phyloP scores from a whole-genome alignment of 2,113 vertebrate genomes.

The Oncorhynchus clarkii region DNA sequence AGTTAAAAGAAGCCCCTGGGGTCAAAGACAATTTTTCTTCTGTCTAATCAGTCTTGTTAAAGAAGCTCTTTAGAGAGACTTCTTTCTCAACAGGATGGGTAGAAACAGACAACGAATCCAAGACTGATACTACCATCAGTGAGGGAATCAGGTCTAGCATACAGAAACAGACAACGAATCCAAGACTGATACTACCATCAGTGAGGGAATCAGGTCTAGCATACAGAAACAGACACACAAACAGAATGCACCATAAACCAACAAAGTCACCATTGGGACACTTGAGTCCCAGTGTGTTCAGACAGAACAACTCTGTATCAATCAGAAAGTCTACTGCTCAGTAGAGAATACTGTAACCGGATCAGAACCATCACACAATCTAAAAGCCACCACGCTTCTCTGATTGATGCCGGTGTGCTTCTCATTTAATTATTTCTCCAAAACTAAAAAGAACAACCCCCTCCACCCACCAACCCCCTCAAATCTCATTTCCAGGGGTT shows the following conservation, averaged over 20 bases:
- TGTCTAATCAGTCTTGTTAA: background rate
- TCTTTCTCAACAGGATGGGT: background rate
- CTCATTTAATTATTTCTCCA: conserved; percentile 64
- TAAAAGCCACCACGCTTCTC: conserved; percentile 30
- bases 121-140: no score
- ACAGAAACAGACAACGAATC: no score
- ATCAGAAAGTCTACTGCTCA: conserved; percentile 20
- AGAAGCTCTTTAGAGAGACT: background rate
- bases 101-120: background rate
- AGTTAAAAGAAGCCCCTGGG: background rate
- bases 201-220: no score
- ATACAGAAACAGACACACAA: background rate
- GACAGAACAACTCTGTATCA: background rate
- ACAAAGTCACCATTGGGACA: conserved; percentile 41
- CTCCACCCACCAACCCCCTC: background rate
- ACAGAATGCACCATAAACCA: conserved; percentile 15
- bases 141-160: no score
- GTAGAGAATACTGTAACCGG: conserved; percentile 26
- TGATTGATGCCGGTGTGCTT: conserved; percentile 60
- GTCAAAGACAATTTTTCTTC: conserved; percentile 16
- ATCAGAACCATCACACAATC: conserved; percentile 37
- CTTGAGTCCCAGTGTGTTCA: background rate
- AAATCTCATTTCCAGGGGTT: conserved; percentile 71
- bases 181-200: no score
- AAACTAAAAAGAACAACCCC: conserved; percentile 29